These are phyloP conservation scores for Noctua janthe DNA, from an alignment of 2,888 invertebrate species.

Conservation along the genomic window DNA sequence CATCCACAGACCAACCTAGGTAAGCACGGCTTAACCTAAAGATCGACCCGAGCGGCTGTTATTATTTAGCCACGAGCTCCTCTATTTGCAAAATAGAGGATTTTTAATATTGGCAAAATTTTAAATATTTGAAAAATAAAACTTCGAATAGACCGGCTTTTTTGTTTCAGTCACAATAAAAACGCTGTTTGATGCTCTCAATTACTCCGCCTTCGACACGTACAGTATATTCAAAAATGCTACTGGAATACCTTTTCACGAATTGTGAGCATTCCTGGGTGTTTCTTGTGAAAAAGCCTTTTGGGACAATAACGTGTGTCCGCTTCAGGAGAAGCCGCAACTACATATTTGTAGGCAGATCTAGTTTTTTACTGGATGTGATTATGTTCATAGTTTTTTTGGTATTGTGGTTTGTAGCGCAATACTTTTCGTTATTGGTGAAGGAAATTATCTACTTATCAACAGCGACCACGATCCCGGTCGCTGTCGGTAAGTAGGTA, in stretches of 20 bases:
- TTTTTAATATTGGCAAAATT: no score
- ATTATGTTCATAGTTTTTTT: neutral
- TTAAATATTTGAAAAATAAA: no score
- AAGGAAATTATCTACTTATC: no score
- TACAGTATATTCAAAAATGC: slow-evolving; percentile 5
- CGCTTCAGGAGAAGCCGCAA: slow-evolving; percentile 30
- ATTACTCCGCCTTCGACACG: neutral
- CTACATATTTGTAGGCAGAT: slow-evolving; percentile 27
- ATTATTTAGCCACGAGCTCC: no score
- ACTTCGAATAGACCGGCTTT: neutral
- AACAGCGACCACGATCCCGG: no score
- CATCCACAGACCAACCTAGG: no score
- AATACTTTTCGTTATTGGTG: neutral
- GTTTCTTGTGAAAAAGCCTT: slow-evolving; percentile 48
- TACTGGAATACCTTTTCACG: slow-evolving; percentile 18
- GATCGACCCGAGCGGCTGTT: no score
- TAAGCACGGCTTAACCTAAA: no score
- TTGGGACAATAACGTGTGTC: slow-evolving; percentile 42
- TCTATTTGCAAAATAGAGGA: no score
- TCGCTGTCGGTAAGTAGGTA: no score
- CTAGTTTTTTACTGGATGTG: slow-evolving; percentile 14
- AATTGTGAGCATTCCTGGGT: slow-evolving; percentile 28
- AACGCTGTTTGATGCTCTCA: slow-evolving; percentile 10
- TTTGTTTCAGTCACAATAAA: neutral
- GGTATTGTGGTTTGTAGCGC: neutral